Evolutionary conservation across 2,113 vertebrate species (phyloP).

Genomic region (Pan troglodytes): NHGRI_mPanTro3-v2.1_pri NC_086015.1:124421501-124422000

Average conservation of each 20-base stretch:
- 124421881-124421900: background rate
- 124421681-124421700: background rate
- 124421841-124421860: background rate
- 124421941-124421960: background rate
- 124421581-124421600: background rate
- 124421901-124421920: background rate
- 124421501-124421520: background rate
- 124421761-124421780: background rate
- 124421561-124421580: background rate
- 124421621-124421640: background rate
- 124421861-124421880: background rate
- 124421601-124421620: background rate
- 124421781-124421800: background rate
- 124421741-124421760: background rate
- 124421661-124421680: background rate
- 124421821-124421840: background rate
- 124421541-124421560: background rate
- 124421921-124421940: background rate
- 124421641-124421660: background rate
- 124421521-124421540: background rate
- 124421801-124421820: background rate
- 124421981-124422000: background rate
- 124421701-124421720: background rate
- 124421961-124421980: background rate
- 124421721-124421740: background rate